Evolutionary conservation across 2,888 invertebrate species (phyloP).

Genomic region (Dorcus hopei): DNA sequence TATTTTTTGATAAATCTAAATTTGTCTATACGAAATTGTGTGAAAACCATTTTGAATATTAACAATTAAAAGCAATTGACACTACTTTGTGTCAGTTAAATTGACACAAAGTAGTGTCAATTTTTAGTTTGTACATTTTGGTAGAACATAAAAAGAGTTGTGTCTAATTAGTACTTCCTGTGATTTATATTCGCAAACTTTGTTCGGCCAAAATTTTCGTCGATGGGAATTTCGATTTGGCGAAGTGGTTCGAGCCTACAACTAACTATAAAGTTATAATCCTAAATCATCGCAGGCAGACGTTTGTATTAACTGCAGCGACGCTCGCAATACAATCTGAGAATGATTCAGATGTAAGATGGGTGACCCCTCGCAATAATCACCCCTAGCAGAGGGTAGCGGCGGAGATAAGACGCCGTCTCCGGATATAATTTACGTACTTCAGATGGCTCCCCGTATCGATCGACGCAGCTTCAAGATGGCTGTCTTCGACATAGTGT

Average conservation of each 20-base stretch:
- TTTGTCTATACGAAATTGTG: too few relatives aligned
- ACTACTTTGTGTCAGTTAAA: too few relatives aligned
- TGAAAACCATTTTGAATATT: too few relatives aligned
- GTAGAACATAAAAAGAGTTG: too few relatives aligned
- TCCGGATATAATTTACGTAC: conserved; percentile 21
- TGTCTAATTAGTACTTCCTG: too few relatives aligned
- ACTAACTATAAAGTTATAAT: conserved; percentile 11
- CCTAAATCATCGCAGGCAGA: conserved; percentile 16
- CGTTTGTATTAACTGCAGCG: conserved; percentile 12
- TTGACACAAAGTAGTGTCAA: too few relatives aligned
- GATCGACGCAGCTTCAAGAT: conserved; percentile 21
- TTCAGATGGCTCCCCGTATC: conserved; percentile 25
- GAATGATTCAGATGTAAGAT: conserved; percentile 24
- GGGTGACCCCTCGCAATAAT: conserved; percentile 24
- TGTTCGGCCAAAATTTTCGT: neutral
- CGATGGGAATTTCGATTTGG: neutral
- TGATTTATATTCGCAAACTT: neutral
- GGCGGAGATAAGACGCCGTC: conserved; percentile 28
- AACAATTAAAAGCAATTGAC: too few relatives aligned
- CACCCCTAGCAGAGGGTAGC: conserved; percentile 22
- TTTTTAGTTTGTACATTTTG: too few relatives aligned
- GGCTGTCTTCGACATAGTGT: conserved; percentile 11
- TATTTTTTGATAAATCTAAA: too few relatives aligned
- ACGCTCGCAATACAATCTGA: conserved; percentile 14
- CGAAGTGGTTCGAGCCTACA: neutral